Percentiles rank a stretch among this genome's conserved stretches.
phyloP scores from a whole-genome alignment of 2,113 vertebrate species.

The Eclectus roratus region DNA sequence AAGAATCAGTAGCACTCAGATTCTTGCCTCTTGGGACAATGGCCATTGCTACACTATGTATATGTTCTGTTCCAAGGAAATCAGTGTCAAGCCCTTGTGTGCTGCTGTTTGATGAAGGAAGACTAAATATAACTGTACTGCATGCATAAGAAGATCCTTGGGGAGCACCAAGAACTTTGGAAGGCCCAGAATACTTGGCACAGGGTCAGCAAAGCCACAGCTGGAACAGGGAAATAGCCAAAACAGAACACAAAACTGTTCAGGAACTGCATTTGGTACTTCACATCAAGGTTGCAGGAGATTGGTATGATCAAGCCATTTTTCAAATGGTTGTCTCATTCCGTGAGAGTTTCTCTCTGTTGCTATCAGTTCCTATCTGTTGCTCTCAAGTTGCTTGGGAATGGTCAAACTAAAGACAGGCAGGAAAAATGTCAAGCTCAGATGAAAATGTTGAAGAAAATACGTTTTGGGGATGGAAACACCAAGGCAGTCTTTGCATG shows the following conservation, averaged over 20 bases:
- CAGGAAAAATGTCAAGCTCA: neutral
- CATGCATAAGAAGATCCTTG: neutral
- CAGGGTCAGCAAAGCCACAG: neutral
- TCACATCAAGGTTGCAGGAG: neutral
- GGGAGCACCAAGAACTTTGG: neutral
- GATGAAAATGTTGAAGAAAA: neutral
- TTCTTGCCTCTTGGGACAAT: neutral
- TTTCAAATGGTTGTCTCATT: neutral
- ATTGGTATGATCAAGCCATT: neutral
- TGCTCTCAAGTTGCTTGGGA: neutral
- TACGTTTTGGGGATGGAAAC: neutral
- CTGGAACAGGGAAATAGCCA: neutral
- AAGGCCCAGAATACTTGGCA: neutral
- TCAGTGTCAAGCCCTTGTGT: neutral
- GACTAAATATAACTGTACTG: neutral
- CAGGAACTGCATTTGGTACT: neutral
- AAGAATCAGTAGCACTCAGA: neutral
- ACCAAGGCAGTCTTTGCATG: neutral
- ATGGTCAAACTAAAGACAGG: neutral
- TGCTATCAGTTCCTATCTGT: neutral
- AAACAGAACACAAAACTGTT: neutral
- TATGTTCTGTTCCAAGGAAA: neutral
- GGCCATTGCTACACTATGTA: fast-evolving
- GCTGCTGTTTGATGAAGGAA: neutral
- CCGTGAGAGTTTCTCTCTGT: neutral